These are phyloP conservation scores for Apaloderma vittatum DNA, from an alignment of 2,113 vertebrate species.

Conservation along the genomic window DNA sequence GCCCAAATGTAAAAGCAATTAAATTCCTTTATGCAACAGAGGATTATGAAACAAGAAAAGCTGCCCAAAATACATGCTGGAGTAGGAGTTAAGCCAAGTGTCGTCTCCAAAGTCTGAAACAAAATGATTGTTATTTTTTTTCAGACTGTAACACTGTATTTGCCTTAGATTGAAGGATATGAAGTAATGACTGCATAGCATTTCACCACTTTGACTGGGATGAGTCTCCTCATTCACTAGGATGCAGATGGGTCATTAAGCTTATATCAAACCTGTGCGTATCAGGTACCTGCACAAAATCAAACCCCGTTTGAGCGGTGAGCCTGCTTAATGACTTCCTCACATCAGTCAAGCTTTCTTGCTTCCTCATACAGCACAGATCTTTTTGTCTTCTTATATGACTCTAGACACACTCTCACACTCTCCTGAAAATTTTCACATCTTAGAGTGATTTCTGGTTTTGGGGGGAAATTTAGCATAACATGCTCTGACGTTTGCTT, in stretches of 20 bases:
- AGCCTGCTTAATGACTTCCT: neutral
- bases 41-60: neutral
- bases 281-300: neutral
- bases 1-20: neutral
- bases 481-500: neutral
- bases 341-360: neutral
- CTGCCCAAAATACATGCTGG: neutral
- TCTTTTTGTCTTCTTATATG: neutral
- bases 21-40: neutral
- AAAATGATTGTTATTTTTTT: neutral
- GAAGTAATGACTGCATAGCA: neutral
- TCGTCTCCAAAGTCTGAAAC: neutral
- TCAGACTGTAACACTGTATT: neutral
- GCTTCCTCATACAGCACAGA: neutral
- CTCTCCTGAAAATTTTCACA: neutral
- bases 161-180: neutral
- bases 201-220: neutral
- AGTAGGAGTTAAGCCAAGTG: slow-evolving; percentile 8
- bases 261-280: neutral
- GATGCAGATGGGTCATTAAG: neutral
- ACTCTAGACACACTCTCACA: neutral
- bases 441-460: neutral
- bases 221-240: neutral
- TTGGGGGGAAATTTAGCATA: too few relatives aligned
- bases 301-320: neutral